These are phyloP conservation scores for Myotis yumanensis DNA, from an alignment of 2,113 vertebrate species.

Conservation along the genomic window DNA sequence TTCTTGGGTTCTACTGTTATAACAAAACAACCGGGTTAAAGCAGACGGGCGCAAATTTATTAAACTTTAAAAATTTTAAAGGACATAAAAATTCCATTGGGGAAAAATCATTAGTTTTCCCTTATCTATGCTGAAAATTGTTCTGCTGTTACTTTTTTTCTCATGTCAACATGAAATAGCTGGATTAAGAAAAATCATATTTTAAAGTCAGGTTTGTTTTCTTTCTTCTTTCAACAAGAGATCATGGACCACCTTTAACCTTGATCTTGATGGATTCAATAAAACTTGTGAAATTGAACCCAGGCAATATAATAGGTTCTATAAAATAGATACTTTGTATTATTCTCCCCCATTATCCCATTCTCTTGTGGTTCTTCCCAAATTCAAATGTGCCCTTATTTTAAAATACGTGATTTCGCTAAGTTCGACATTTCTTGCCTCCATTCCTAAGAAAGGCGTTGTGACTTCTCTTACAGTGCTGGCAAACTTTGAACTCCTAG, in stretches of 20 bases:
- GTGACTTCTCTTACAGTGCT: conserved; percentile 72
- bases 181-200: conserved; percentile 39
- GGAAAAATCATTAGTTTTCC: conserved; percentile 65
- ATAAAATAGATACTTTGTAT: neutral
- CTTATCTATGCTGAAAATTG: conserved; percentile 24
- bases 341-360: neutral
- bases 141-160: conserved; percentile 35
- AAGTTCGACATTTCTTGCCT: conserved; percentile 57
- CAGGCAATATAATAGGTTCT: conserved; percentile 19
- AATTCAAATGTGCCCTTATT: conserved; percentile 60
- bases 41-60: neutral
- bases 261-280: conserved; percentile 23
- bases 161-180: conserved; percentile 42
- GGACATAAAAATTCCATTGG: conserved; percentile 44
- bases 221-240: conserved; percentile 62
- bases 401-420: conserved; percentile 68
- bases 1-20: neutral
- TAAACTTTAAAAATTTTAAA: conserved; percentile 49
- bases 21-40: neutral
- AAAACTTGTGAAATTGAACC: conserved; percentile 23
- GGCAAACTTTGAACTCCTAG: conserved; percentile 80
- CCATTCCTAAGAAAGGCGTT: conserved; percentile 61
- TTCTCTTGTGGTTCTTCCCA: conserved; percentile 52
- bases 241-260: conserved; percentile 5
- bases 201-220: conserved; percentile 58